These are phyloP conservation scores for Anoplolepis gracilipes DNA, from an alignment of 1,140 invertebrate species.

Conservation along the genomic window DNA sequence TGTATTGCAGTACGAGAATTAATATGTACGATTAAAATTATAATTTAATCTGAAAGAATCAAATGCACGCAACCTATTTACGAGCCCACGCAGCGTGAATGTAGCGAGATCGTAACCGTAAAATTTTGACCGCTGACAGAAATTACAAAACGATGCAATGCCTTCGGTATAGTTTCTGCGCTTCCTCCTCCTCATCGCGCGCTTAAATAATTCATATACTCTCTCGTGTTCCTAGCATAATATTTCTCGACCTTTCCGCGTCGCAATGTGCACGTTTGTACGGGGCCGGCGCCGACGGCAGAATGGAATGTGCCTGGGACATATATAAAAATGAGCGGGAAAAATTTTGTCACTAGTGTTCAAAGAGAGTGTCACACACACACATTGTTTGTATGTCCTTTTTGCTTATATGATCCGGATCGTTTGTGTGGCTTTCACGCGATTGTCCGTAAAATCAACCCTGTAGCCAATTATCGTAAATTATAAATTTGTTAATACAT, in stretches of 20 bases:
- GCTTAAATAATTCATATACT: constrained; percentile 73
- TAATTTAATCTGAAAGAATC: constrained; percentile 73
- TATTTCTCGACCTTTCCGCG: constrained; percentile 67
- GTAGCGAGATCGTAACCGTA: constrained; percentile 61
- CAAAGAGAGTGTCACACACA: background rate
- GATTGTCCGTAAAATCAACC: constrained; percentile 70
- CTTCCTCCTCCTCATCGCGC: constrained; percentile 39
- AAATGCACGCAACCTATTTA: constrained; percentile 65
- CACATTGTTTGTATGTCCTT: background rate
- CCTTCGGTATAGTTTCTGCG: constrained; percentile 61
- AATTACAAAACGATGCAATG: constrained; percentile 63
- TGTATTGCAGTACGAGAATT: background rate
- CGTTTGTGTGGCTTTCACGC: background rate
- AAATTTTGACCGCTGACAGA: constrained; percentile 66
- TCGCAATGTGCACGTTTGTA: constrained; percentile 26
- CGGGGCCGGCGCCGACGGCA: background rate
- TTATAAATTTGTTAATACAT: background rate
- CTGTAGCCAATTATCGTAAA: constrained; percentile 75
- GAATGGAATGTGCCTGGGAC: constrained; percentile 49
- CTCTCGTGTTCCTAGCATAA: constrained; percentile 54
- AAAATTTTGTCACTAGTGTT: constrained; percentile 34
- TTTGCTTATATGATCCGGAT: background rate
- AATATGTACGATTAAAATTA: constrained; percentile 70
- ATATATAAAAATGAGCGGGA: constrained; percentile 50
- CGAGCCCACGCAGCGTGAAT: constrained; percentile 10